Conservation (phyloP, 1,140 invertebrate genomes). For the Periplaneta americana region DNA sequence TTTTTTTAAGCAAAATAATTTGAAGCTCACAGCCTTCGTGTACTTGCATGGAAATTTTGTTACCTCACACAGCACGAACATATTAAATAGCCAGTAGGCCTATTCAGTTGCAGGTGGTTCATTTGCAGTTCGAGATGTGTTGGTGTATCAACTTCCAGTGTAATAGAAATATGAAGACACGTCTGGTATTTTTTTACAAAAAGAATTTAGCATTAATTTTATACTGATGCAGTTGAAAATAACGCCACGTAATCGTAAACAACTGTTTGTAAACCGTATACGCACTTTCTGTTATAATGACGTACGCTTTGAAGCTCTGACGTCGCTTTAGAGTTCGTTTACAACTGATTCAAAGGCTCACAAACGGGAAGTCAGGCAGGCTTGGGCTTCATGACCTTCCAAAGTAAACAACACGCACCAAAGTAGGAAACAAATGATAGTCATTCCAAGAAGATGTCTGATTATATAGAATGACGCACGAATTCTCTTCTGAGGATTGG, state of each 20-base stretch:
- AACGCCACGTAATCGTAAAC: not conserved
- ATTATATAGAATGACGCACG: not conserved
- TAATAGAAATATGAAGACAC: not conserved
- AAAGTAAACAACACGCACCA: not conserved
- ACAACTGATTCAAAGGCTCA: not conserved
- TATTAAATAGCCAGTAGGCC: too few species aligned
- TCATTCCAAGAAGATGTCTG: not conserved
- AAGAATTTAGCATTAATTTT: not conserved
- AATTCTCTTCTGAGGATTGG: not conserved
- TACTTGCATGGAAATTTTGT: too few species aligned
- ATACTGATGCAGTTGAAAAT: not conserved
- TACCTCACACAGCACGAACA: too few species aligned
- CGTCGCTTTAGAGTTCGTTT: not conserved
- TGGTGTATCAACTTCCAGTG: not conserved
- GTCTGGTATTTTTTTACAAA: not conserved
- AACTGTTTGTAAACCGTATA: not conserved
- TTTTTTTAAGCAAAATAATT: too few species aligned
- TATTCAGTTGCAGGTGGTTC: too few species aligned
- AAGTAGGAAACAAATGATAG: not conserved
- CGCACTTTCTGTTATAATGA: not conserved
- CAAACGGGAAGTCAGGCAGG: not conserved
- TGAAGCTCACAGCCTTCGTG: too few species aligned
- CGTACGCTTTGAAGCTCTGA: not conserved
- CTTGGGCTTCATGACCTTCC: not conserved
- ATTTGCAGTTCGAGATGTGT: too few species aligned